Base-by-base conservation (phyloP, 2,113 vertebrate species). In the Oophaga pumilio region DNA sequence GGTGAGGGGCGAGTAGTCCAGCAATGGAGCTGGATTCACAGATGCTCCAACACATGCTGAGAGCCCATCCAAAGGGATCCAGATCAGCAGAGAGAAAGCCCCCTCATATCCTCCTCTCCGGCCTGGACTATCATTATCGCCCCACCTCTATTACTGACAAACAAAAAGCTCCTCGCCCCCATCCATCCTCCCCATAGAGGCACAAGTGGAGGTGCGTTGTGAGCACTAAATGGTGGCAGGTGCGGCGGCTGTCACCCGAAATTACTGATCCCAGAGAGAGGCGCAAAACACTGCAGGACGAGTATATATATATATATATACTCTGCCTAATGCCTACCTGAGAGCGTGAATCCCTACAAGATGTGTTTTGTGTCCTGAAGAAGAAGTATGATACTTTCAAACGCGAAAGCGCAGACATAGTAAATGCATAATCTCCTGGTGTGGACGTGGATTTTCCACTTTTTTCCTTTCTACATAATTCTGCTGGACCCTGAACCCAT, bases 191-290 rank as follows among this genome's bases (percentile, higher is more conserved):
- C 33, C 82, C 18, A 33, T 20, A 28, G 43, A 82, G 79, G 18
- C 18, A 8, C 57, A 12, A 3, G 17, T 0, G 18, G 22, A 53
- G 53, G 22, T 26, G 74, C 17, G 33, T 7, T 7, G 28, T 73
- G 6, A 43, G 50, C 73, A 77, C 43, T 20, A 68, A 86, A n/a
- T n/a, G n/a, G n/a, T 50, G 3, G n/a, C 85, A 86, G 85, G 49
- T 69, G n/a, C n/a, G n/a, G 85, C 74, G 8, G 76, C 85, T 68
- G 20, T 78, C 49, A 8, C 7, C 14, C 76, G 76, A 79, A 86
- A 86, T 69, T 12, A 79, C 85, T 56, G 76, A 69, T 86, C n/a
- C 9, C 43, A 86, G 68, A 85, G 76, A 85, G 24, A 84, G 82
- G 15, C 10, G 13, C 24, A 33, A 12, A 56, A 8, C 8, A 15